Conservation (phyloP, 2,797 vertebrate genomes). For the Sparidentex hasta region DNA sequence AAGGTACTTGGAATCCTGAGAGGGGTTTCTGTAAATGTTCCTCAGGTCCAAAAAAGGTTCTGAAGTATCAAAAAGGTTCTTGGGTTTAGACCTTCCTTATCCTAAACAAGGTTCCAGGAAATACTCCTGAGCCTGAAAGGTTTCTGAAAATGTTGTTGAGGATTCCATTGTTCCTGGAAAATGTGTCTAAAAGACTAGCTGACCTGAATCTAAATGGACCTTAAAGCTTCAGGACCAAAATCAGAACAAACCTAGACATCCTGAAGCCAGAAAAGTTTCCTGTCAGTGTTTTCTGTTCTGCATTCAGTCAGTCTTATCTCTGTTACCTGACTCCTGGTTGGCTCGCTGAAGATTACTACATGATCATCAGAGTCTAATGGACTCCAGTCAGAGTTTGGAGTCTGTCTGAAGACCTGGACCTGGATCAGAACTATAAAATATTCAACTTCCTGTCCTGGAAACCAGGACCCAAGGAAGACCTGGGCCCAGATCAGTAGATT, state of each 20-base stretch:
- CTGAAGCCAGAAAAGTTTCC: background rate
- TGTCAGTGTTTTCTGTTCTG: constrained; percentile 10
- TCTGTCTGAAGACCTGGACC: constrained; percentile 4
- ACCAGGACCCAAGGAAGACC: constrained; percentile 29
- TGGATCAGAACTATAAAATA: constrained; percentile 46
- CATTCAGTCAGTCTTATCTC: background rate
- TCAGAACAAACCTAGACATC: constrained; percentile 3
- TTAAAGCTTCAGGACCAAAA: constrained; percentile 5
- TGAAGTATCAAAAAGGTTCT: background rate
- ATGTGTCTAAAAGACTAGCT: background rate
- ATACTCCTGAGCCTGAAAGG: background rate
- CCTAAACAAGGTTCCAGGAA: background rate
- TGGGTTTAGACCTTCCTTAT: background rate
- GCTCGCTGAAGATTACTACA: constrained; percentile 1
- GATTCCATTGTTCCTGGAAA: background rate
- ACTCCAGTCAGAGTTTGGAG: no score
- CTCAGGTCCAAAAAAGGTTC: background rate
- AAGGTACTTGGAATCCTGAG: background rate
- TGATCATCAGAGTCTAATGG: no score
- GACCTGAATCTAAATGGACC: background rate
- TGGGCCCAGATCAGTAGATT: constrained; percentile 17
- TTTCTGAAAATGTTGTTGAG: background rate
- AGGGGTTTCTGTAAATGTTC: background rate
- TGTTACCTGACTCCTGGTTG: background rate
- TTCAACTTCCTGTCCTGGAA: constrained; percentile 17